Conservation (phyloP, 2,888 invertebrate species). For the Congeria kusceri region DNA sequence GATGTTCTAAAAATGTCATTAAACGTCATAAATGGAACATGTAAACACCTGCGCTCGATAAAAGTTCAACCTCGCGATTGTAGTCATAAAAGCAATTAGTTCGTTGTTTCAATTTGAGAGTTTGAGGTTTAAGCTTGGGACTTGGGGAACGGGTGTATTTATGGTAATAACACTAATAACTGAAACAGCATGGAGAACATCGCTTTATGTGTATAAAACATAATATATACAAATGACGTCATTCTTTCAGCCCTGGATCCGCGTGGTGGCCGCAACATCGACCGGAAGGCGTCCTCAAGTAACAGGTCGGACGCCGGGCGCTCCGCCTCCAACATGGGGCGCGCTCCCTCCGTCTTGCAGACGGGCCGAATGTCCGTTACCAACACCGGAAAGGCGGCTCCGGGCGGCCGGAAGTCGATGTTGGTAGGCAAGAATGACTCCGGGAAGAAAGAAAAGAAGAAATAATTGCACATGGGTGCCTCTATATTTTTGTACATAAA, state of each 20-base stretch:
- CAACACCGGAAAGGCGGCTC: slow-evolving; percentile 4
- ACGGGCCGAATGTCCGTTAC: slow-evolving; percentile 25
- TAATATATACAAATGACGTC: not conserved
- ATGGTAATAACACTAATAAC: too few relatives aligned
- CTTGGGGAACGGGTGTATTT: too few relatives aligned
- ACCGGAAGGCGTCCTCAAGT: slow-evolving; percentile 27
- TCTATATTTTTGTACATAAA: not conserved
- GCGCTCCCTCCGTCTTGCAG: slow-evolving; percentile 29
- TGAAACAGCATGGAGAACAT: too few relatives aligned
- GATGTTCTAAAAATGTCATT: too few relatives aligned
- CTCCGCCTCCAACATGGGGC: slow-evolving; percentile 40
- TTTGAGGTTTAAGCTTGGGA: too few relatives aligned
- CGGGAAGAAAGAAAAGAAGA: slow-evolving; percentile 1
- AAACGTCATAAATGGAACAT: too few relatives aligned
- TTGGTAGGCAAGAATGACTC: not conserved
- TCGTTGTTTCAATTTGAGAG: too few relatives aligned
- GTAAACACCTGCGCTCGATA: too few relatives aligned
- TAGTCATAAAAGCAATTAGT: too few relatives aligned
- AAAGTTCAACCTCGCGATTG: too few relatives aligned
- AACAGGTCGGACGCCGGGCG: slow-evolving; percentile 43
- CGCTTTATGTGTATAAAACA: too few relatives aligned
- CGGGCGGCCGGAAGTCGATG: slow-evolving; percentile 26
- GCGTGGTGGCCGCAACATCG: slow-evolving; percentile 19
- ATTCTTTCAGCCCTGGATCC: slow-evolving; percentile 16
- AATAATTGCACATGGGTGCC: not conserved